phyloP scores from a whole-genome alignment of 2,113 vertebrate genomes.

The Coptodon rendalli region DNA sequence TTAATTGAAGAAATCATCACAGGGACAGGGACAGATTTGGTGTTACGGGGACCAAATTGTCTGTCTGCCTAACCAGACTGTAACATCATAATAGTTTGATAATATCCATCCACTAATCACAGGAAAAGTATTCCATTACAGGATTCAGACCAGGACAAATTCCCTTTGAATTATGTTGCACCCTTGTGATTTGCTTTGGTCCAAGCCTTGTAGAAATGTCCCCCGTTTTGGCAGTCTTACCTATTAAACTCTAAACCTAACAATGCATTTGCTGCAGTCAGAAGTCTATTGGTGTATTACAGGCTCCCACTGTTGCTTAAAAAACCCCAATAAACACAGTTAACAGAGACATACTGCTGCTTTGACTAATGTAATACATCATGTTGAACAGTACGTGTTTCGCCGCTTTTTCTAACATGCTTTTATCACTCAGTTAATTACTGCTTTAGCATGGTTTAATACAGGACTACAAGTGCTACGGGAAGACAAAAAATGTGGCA shows the following conservation, averaged over 20 bases:
- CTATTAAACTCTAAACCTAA: slow-evolving; percentile 7
- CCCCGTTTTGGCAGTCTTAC: not conserved
- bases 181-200: not conserved
- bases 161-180: slow-evolving; percentile 11
- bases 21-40: slow-evolving; percentile 55
- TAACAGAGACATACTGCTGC: slow-evolving; percentile 41
- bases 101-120: slow-evolving; percentile 31
- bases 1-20: slow-evolving; percentile 71
- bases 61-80: slow-evolving; percentile 43
- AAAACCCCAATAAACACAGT: slow-evolving; percentile 39
- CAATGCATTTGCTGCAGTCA: not conserved
- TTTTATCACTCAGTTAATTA: slow-evolving; percentile 50
- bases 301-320: slow-evolving; percentile 16
- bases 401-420: slow-evolving; percentile 11
- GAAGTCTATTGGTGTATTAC: slow-evolving; percentile 16
- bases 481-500: slow-evolving; percentile 16
- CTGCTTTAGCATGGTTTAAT: slow-evolving; percentile 40
- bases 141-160: slow-evolving; percentile 4
- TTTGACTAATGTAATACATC: slow-evolving; percentile 48
- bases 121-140: slow-evolving; percentile 28
- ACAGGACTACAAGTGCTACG: slow-evolving; percentile 14
- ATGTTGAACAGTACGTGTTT: slow-evolving; percentile 20
- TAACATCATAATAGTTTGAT: slow-evolving; percentile 48
- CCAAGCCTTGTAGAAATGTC: not conserved
- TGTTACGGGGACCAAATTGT: slow-evolving; percentile 51